Evolutionary conservation across 2,888 invertebrate species (phyloP).

Genomic region (Criorhina ranunculi): DNA sequence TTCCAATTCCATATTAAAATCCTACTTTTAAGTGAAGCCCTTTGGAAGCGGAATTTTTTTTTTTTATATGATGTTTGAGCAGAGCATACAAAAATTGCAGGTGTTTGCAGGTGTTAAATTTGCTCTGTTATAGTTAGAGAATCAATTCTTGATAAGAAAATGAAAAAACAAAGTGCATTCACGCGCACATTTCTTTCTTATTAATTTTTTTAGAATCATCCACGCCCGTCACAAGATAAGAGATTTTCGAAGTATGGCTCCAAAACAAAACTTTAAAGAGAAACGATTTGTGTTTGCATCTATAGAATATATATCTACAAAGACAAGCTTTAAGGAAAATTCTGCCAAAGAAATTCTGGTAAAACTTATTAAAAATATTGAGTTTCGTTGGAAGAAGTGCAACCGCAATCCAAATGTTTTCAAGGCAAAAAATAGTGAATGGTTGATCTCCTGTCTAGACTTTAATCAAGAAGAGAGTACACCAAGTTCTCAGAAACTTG

Average conservation of each 20-base stretch:
- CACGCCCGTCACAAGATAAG: not conserved
- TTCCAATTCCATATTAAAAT: not conserved
- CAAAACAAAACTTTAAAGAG: constrained; percentile 1
- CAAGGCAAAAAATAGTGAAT: no score
- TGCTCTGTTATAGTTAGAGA: not conserved
- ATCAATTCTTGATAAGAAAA: constrained; percentile 9
- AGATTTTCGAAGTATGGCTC: constrained; percentile 6
- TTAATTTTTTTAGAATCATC: not conserved
- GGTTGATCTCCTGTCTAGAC: not conserved
- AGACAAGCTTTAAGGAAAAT: constrained; percentile 8
- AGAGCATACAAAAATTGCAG: not conserved
- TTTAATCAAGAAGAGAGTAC: constrained; percentile 1
- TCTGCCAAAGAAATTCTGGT: constrained; percentile 4
- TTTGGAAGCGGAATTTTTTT: not conserved
- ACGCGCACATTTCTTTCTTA: not conserved
- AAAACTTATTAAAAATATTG: constrained; percentile 3
- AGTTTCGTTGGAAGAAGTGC: constrained; percentile 10
- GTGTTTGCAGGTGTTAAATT: not conserved
- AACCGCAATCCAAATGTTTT: no score
- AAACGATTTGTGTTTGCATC: constrained; percentile 3
- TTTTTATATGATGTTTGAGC: not conserved
- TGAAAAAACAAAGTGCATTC: not conserved
- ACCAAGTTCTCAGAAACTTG: constrained; percentile 8
- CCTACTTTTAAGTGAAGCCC: constrained; percentile 1
- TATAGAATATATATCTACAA: constrained; percentile 12